Evolutionary conservation across 2,797 vertebrate species (phyloP).

Genomic region (Cyclopterus lumpus): DNA sequence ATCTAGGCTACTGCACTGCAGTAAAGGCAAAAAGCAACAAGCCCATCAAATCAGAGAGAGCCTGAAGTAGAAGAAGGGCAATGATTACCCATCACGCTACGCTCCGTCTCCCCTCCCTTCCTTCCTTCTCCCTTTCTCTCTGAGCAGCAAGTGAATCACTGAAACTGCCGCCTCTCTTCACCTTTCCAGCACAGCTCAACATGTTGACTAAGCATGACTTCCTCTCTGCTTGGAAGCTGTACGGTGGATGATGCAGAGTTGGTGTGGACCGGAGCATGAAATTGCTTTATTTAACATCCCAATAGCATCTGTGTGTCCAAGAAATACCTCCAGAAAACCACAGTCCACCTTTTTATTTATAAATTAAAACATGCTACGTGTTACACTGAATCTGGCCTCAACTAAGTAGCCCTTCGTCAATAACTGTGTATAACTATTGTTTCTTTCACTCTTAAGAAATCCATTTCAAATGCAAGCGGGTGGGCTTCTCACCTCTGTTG

Average conservation of each 20-base stretch:
- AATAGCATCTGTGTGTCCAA: conserved; percentile 37
- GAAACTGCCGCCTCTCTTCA: conserved; percentile 37
- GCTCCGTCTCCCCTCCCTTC: conserved; percentile 35
- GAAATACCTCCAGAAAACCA: conserved; percentile 6
- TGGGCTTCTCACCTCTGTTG: conserved; percentile 2
- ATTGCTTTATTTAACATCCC: conserved; percentile 75
- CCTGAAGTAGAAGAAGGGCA: conserved; percentile 56
- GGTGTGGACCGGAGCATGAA: conserved; percentile 62
- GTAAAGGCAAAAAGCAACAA: conserved; percentile 56
- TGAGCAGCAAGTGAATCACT: conserved; percentile 55
- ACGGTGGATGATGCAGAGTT: conserved; percentile 53
- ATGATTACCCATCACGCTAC: conserved; percentile 58
- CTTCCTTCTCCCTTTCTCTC: conserved; percentile 31
- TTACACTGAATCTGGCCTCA: conserved; percentile 1
- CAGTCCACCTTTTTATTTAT: conserved; percentile 20
- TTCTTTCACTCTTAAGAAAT: conserved; percentile 4
- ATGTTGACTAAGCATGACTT: conserved; percentile 61
- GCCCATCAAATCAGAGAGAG: conserved; percentile 60
- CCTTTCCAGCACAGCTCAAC: conserved; percentile 33
- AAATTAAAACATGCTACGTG: conserved; percentile 25
- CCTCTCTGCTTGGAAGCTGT: conserved; percentile 55
- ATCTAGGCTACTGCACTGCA: conserved; percentile 78
- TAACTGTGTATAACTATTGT: background rate
- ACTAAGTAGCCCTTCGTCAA: background rate
- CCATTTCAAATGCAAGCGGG: conserved; percentile 5